A percentile compares a stretch with the other conserved stretches of the same genome.
These are phyloP conservation scores for Rhinolophus ferrumequinum DNA, from an alignment of 2,113 vertebrate genomes.

Conservation along the genomic window DNA sequence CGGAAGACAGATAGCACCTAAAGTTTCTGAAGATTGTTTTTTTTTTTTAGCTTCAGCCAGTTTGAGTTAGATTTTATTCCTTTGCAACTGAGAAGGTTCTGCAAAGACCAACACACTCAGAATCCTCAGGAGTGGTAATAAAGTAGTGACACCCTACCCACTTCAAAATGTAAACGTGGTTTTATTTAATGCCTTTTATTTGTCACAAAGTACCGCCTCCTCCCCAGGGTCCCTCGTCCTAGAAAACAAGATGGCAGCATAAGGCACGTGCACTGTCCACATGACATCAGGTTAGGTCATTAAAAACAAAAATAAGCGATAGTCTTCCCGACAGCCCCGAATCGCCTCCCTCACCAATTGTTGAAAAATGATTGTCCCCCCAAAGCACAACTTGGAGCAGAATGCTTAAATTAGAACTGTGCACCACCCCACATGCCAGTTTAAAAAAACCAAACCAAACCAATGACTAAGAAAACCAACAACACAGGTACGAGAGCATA, in stretches of 20 bases:
- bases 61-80: slow-evolving; percentile 4
- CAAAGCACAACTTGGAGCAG: slow-evolving; percentile 70
- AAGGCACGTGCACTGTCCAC: slow-evolving; percentile 85
- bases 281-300: slow-evolving; percentile 61
- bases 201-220: slow-evolving; percentile 82
- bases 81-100: background rate
- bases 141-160: slow-evolving; percentile 60
- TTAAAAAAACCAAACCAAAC: slow-evolving; percentile 62
- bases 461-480: slow-evolving; percentile 72
- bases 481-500: slow-evolving; percentile 83
- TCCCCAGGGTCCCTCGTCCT: slow-evolving; percentile 55
- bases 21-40: background rate
- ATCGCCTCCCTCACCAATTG: slow-evolving; percentile 61
- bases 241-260: slow-evolving; percentile 82
- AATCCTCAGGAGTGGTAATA: background rate
- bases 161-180: slow-evolving; percentile 88
- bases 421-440: slow-evolving; percentile 42
- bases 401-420: slow-evolving; percentile 78
- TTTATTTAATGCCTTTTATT: slow-evolving; percentile 90
- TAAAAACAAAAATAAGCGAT: slow-evolving; percentile 65
- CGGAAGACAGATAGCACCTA: background rate
- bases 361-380: slow-evolving; percentile 75
- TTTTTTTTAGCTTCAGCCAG: background rate
- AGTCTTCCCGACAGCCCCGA: slow-evolving; percentile 74
- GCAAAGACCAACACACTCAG: background rate